Evolutionary conservation across 2,797 vertebrate genomes (phyloP), one percentile per base, ranked within the genome.

Genomic region (Anableps anableps): DNA sequence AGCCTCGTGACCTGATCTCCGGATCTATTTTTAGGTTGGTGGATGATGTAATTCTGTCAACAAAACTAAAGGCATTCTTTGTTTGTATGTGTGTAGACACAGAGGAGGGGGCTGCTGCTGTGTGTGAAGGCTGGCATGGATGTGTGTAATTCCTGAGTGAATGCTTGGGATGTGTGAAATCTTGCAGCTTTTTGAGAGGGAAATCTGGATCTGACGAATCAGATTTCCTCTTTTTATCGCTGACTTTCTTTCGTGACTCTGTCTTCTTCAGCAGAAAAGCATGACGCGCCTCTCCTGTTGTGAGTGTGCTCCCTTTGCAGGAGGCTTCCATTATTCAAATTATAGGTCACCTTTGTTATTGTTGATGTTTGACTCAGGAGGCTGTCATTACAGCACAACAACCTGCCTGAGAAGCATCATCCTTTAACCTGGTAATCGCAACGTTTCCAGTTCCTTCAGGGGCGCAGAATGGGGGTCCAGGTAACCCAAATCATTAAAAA

Each of bases 1-100:
- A 81, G 84, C 88, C 85, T 11, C 79, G 70, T 92, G 87, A 84
- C 83, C 83, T 91, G 88, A 93, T 93, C 87, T 82, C 68, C 68
- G 62, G 66, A 21, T 88, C 88, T 93, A 88, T 91, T 92, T 94
- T 92, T 92, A 93, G 86, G 85, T 79, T 7, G 66, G 75, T 82
- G 77, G 68, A 83, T 92, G 85, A 94, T 83, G 85, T 90, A 87
- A 91, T 91, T 19, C 83, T 62, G 36, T 62, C 74, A 77, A 55
- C 81, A 74, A 77, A 84, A 64, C 70, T 78, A 78, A 68, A 81
- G 80, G 80, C 82, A 53, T 84, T 76, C n/a, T 64, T 43, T 76
- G 2, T 68, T 62, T 76, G 74, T 48, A 43, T 62, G 23, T 47
- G 71, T 60, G 75, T 82, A 73, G 43, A n/a, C 58, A 41, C 34